Evolutionary conservation across 1,140 invertebrate species (phyloP), one percentile per base, ranked within the genome.

Genomic region (Dreissena polymorpha): DNA sequence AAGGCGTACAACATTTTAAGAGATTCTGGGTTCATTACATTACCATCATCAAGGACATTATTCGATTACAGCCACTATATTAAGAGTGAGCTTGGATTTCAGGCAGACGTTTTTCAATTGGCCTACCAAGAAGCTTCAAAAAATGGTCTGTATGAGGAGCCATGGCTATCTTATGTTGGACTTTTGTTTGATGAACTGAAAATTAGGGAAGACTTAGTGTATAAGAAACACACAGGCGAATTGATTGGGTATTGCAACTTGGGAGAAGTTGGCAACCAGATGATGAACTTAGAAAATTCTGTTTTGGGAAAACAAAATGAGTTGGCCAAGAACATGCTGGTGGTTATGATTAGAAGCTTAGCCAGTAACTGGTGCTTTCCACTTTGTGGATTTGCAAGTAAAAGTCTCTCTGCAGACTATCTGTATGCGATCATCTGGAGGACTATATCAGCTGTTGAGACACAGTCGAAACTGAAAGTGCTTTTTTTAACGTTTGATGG

Each of bases 41-140:
- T 87, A 10, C 86, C 84, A 13, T 81, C 76, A 63, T n/a, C 50
- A 13, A 18, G 86, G 6, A 86, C 82, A 21, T 51, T 87, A 2
- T 86, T 84, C 78, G 85, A 87, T 50, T 87, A 86, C 75, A 74
- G 77, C 3, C n/a, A n/a, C n/a, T n/a, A n/a, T n/a, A n/a, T n/a
- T n/a, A n/a, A n/a, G n/a, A n/a, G n/a, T n/a, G n/a, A 76, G 84
- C 67, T 78, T 65, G 65, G 72, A 74, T 14, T 75, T 71, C 27
- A 86, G 86, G 80, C 67, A 55, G 14, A 18, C 71, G 1, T 73
- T 84, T 14, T 82, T 86, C 51, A 69, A 76, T 10, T 14, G 67
- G 23, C 77, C 76, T 67, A 69, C 77, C 6, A 6, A 74, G 0
- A 74, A 86, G 70, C 51, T 83, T 18, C 74, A 77, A 86, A 73